Evolutionary conservation across 2,113 vertebrate genomes (phyloP).

Genomic region (Eptesicus fuscus): DNA sequence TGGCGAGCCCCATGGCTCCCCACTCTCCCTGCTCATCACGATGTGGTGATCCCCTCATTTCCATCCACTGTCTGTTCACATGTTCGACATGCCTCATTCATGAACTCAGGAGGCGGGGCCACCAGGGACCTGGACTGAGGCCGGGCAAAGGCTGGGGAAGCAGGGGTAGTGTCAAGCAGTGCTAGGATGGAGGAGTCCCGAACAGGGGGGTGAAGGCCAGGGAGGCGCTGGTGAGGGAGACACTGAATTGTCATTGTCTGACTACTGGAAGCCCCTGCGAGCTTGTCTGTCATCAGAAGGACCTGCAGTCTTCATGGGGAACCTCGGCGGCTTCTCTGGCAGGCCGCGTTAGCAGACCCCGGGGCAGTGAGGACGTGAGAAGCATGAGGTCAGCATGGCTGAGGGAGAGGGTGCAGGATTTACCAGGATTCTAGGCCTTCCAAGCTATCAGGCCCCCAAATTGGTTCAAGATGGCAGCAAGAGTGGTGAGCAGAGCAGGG

Average conservation of each 20-base stretch:
- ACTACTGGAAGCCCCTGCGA: fast-evolving
- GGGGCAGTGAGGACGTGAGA: neutral
- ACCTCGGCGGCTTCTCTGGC: neutral
- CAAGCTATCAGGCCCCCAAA: conserved; percentile 6
- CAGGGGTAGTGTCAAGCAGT: neutral
- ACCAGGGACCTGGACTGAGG: neutral
- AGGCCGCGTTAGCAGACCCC: neutral
- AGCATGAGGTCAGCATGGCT: neutral
- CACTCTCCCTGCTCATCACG: fast-evolving
- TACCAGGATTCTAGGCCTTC: conserved; percentile 1
- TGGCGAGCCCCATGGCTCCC: neutral
- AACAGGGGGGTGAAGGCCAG: neutral
- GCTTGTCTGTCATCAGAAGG: neutral
- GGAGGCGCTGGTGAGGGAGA: neutral
- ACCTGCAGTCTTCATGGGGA: neutral
- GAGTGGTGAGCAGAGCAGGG: fast-evolving
- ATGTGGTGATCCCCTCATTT: neutral
- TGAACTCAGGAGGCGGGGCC: neutral
- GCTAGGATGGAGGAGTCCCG: neutral
- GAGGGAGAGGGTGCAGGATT: neutral
- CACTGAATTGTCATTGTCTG: neutral
- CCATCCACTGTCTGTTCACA: fast-evolving
- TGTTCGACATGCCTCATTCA: fast-evolving
- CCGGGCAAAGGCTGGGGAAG: neutral
- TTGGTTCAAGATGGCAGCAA: conserved; percentile 26